phyloP scores from a whole-genome alignment of 2,113 vertebrate genomes.

The Seriola dumerili region DNA sequence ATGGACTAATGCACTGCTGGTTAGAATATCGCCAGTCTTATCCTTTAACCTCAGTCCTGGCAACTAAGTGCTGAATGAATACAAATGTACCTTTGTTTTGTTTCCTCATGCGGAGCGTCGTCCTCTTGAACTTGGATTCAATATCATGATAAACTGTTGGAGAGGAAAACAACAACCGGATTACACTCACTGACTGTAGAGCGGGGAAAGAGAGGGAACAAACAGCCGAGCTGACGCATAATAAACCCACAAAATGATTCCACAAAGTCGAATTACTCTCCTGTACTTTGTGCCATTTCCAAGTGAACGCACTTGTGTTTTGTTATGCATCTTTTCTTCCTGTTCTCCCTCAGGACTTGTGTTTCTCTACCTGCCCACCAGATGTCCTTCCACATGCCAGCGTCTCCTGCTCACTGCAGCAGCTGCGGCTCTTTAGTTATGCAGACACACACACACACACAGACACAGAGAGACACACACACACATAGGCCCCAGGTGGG shows the following conservation, averaged over 20 bases:
- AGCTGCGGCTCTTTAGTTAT: conserved; percentile 63
- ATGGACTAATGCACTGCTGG: no score
- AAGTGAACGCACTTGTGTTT: conserved; percentile 24
- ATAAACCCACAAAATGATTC: not conserved
- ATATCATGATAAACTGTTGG: conserved; percentile 94
- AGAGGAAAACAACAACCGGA: conserved; percentile 33
- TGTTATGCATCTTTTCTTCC: conserved; percentile 15
- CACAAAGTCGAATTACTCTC: not conserved
- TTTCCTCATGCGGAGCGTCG: conserved; percentile 93
- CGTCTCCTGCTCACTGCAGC: conserved; percentile 32
- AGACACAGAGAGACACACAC: no score
- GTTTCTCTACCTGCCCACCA: conserved; percentile 67
- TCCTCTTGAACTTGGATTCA: conserved; percentile 89
- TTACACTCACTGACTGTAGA: not conserved
- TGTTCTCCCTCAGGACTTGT: conserved; percentile 23
- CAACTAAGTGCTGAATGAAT: not conserved
- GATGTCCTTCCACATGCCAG: conserved; percentile 46
- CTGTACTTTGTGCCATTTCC: conserved; percentile 6
- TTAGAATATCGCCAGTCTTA: no score
- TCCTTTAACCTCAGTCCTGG: not conserved
- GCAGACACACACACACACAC: not conserved
- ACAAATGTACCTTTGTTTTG: conserved; percentile 85
- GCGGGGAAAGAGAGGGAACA: not conserved
- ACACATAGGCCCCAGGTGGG: not conserved
- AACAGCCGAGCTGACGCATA: not conserved